Evolutionary conservation across 30 jellyfish, hydroid and myxozoan species (phyloP).

Genomic region (Turritopsis rubra): DNA sequence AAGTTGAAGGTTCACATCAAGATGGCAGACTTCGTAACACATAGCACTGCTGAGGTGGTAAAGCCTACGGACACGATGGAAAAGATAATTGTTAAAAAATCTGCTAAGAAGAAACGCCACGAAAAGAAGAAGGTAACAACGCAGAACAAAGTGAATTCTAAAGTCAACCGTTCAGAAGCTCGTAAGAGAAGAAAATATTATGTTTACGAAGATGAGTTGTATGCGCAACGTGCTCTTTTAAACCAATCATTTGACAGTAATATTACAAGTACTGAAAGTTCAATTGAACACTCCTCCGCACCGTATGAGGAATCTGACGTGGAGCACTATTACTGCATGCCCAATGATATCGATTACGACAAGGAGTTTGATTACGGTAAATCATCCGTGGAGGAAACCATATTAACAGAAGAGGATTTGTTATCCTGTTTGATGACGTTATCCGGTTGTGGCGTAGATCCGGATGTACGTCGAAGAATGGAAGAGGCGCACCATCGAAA

Average conservation of each 20-base stretch:
- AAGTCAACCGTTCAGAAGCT: not conserved
- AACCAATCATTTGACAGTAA: constrained; percentile 14
- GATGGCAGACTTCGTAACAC: constrained; percentile 9
- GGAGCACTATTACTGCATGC: not conserved
- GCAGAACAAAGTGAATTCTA: not conserved
- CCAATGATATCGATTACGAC: constrained; percentile 27
- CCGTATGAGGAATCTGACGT: not conserved
- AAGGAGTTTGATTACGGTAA: constrained; percentile 23
- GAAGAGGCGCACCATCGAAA: constrained; percentile 15
- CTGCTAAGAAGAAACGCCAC: not conserved
- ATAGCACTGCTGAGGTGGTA: constrained; percentile 1
- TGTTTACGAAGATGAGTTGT: constrained; percentile 37
- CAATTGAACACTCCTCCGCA: not conserved
- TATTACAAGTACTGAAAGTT: not conserved
- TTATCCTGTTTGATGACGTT: constrained; percentile 31
- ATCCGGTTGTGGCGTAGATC: not conserved
- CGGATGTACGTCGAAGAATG: not conserved
- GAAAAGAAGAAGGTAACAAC: not conserved
- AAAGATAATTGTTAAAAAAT: not conserved
- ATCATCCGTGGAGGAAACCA: not conserved
- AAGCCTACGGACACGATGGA: not conserved
- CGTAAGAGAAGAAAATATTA: constrained; percentile 35
- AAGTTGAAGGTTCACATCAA: constrained; percentile 17
- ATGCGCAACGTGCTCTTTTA: constrained; percentile 1
- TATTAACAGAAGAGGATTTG: constrained; percentile 29